Base-by-base conservation (phyloP, 2,113 vertebrate genomes). In the Tricholaema leucomelas region DNA sequence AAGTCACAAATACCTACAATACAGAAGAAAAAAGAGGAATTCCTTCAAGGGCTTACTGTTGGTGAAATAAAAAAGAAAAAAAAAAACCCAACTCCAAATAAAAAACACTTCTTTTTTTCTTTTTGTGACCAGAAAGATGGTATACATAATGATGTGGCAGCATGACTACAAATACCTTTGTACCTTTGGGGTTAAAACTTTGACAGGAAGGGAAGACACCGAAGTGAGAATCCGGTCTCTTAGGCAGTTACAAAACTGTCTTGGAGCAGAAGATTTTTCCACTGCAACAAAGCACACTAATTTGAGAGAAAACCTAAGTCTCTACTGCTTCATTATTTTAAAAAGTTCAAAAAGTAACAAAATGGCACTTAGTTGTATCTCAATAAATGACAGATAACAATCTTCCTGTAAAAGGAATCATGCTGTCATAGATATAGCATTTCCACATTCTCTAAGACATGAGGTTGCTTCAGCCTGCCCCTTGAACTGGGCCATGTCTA, bases 71-170 rank as follows among this genome's bases (percentile, higher is more conserved):
- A 88, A 70, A 61, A 40, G 16, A 48, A 48, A 19, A 20, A 54
- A 54, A 28, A 55, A 46, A 21, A 21, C 9, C 20, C 46, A 19
- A 20, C 40, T 6, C 38, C 38, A 9, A n/a, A n/a, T n/a, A n/a
- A n/a, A n/a, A n/a, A n/a, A n/a, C 38, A 9, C 38, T 38, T 40
- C 14, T 40, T 40, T 16, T 16, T 6, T 42, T 24, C 35, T 33
- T 98, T 97, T 98, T 97, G 95, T 97, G 97, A 97, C 94, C 97
- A 97, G 98, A 98, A 98, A 98, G 98, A 98, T 97, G 97, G 97
- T 83, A 93, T 96, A 97, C 95, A 96, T 98, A 98, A 46, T 83
- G 96, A 93, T 95, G 33, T 23, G n/a, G 82, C 38, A 84, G 50
- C 8, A 31, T 48, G 35, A 88, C 66, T 55, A 12, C 54, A 61